Evolutionary conservation across 1,140 invertebrate species (phyloP).

Genomic region (Drosophila micromelanica): DNA sequence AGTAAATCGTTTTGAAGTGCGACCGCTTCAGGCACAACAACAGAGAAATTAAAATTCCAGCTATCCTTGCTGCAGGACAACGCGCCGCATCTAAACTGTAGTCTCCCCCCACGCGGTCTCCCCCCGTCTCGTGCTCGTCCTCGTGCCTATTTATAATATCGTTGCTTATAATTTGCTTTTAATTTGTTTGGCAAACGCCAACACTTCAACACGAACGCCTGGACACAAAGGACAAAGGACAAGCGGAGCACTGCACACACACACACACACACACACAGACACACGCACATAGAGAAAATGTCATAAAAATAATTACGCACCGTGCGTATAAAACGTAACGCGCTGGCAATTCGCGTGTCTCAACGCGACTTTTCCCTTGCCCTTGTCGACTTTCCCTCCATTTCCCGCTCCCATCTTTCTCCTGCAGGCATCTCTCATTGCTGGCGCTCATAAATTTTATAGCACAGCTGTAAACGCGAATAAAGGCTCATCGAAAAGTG

Average conservation of each 20-base stretch:
- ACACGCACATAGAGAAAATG: conserved; percentile 46
- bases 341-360: conserved; percentile 51
- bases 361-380: conserved; percentile 21
- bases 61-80: conserved; percentile 30
- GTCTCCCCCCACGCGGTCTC: conserved; percentile 12
- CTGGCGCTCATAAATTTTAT: conserved; percentile 69
- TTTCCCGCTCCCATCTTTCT: too few relatives aligned
- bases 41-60: conserved; percentile 77
- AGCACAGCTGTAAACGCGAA: conserved; percentile 72
- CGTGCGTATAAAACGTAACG: conserved; percentile 63
- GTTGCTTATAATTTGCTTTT: conserved; percentile 81
- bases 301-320: conserved; percentile 82
- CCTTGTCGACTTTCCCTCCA: neutral
- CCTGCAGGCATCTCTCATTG: neutral
- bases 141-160: conserved; percentile 61
- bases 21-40: conserved; percentile 46
- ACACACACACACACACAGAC: conserved; percentile 11
- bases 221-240: conserved; percentile 31
- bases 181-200: conserved; percentile 81
- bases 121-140: neutral
- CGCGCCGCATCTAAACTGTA: conserved; percentile 52
- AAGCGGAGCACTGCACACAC: neutral
- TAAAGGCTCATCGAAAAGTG: conserved; percentile 77
- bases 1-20: conserved; percentile 76
- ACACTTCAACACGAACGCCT: conserved; percentile 67